A percentile compares a stretch with the other conserved stretches of the same genome.
phyloP scores from a whole-genome alignment of 2,113 vertebrate species.

The Sceloporus undulatus region DNA sequence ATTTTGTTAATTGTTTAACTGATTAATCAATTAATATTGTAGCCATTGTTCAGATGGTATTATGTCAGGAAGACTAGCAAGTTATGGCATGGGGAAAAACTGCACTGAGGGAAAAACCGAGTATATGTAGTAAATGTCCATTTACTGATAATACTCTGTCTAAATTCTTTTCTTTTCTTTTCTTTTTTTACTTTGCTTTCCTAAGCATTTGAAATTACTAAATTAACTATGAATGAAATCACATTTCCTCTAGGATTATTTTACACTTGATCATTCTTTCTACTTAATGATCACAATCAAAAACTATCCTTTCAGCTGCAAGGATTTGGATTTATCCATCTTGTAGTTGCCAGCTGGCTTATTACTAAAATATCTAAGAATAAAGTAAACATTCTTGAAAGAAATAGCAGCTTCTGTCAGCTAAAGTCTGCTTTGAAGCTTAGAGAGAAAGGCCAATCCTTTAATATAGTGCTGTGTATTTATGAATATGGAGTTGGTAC shows the following conservation, averaged over 20 bases:
- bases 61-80: neutral
- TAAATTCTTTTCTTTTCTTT: neutral
- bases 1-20: neutral
- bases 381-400: slow-evolving; percentile 29
- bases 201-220: slow-evolving; percentile 2
- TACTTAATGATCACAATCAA: slow-evolving; percentile 3
- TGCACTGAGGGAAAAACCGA: neutral
- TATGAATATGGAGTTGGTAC: too few species aligned
- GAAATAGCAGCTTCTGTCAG: slow-evolving; percentile 59
- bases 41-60: neutral
- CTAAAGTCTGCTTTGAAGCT: slow-evolving; percentile 50
- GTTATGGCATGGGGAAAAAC: neutral
- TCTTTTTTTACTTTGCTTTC: slow-evolving; percentile 14
- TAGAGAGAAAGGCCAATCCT: slow-evolving; percentile 52
- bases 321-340: slow-evolving; percentile 70
- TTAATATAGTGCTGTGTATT: slow-evolving; percentile 53
- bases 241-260: slow-evolving; percentile 17
- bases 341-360: slow-evolving; percentile 61
- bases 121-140: neutral
- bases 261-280: slow-evolving; percentile 44
- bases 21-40: neutral
- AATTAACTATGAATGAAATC: neutral
- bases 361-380: slow-evolving; percentile 43
- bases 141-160: neutral
- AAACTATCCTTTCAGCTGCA: neutral